phyloP scores from a whole-genome alignment of 1,140 invertebrate genomes.

The Drosophila willistoni region DNA sequence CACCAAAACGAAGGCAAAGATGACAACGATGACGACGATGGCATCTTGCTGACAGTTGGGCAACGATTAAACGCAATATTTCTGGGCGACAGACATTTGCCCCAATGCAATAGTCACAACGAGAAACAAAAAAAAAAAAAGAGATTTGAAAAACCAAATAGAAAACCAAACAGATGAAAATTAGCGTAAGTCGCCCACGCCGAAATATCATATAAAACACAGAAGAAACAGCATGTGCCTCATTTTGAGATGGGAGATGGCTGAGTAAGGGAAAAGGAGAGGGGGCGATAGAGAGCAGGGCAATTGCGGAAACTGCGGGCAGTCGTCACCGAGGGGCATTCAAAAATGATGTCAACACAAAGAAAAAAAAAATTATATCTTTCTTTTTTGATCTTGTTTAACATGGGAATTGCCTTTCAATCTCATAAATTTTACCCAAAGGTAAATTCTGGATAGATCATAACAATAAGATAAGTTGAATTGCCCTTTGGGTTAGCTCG shows the following conservation, averaged over 20 bases:
- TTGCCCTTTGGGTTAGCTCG: background rate
- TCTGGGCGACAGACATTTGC: conserved; percentile 34
- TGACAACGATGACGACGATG: conserved; percentile 26
- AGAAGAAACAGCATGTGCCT: conserved; percentile 50
- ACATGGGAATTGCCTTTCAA: conserved; percentile 46
- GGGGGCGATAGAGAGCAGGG: background rate
- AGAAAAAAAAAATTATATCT: conserved; percentile 16
- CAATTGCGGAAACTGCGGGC: conserved; percentile 49
- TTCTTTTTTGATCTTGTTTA: conserved; percentile 31
- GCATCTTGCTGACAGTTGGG: conserved; percentile 42
- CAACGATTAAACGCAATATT: conserved; percentile 50
- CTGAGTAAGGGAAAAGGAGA: background rate
- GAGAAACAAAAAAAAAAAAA: conserved; percentile 18
- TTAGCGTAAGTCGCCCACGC: conserved; percentile 63
- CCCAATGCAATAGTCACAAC: conserved; percentile 57
- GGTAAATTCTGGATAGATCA: background rate
- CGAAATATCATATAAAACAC: conserved; percentile 24
- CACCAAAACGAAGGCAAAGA: conserved; percentile 18
- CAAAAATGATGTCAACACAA: conserved; percentile 59
- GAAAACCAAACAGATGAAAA: conserved; percentile 56
- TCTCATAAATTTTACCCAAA: conserved; percentile 10
- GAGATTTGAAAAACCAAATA: conserved; percentile 49
- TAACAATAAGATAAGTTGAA: background rate
- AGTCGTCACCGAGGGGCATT: conserved; percentile 15
- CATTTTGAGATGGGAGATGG: conserved; percentile 14